phyloP scores from a whole-genome alignment of 2,113 vertebrate genomes.

The Ageneiosus marmoratus region DNA sequence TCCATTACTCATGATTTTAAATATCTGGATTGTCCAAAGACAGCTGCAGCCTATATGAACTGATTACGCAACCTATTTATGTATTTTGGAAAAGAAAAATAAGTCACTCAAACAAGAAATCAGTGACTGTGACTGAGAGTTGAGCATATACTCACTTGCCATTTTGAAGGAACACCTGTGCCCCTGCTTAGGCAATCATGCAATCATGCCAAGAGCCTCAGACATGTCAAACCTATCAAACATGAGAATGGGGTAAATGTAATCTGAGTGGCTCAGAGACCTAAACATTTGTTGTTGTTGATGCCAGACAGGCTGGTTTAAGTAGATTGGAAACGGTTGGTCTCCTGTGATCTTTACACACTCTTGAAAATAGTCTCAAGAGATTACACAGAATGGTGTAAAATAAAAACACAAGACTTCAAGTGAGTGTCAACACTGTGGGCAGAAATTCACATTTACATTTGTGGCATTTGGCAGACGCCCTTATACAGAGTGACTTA shows the following conservation, averaged over 20 bases:
- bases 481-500: no score
- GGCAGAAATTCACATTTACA: no score
- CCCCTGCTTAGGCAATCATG: background rate
- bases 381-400: background rate
- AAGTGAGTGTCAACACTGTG: background rate
- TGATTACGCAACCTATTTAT: conserved; percentile 14
- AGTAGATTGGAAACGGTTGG: background rate
- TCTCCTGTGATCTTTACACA: background rate
- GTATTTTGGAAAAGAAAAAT: background rate
- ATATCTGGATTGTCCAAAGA: conserved; percentile 3
- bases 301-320: background rate
- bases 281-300: background rate
- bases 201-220: background rate
- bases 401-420: background rate
- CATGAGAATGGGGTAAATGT: background rate
- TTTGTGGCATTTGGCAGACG: no score
- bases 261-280: background rate
- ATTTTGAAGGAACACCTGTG: background rate
- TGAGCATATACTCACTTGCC: background rate
- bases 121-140: no score
- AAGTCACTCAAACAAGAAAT: background rate
- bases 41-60: background rate
- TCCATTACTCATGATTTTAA: conserved; percentile 9
- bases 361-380: background rate
- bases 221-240: background rate